Evolutionary conservation across 2,113 vertebrate species (phyloP), one percentile per base, ranked within the genome.

Genomic region (Hyaena hyaena): DNA sequence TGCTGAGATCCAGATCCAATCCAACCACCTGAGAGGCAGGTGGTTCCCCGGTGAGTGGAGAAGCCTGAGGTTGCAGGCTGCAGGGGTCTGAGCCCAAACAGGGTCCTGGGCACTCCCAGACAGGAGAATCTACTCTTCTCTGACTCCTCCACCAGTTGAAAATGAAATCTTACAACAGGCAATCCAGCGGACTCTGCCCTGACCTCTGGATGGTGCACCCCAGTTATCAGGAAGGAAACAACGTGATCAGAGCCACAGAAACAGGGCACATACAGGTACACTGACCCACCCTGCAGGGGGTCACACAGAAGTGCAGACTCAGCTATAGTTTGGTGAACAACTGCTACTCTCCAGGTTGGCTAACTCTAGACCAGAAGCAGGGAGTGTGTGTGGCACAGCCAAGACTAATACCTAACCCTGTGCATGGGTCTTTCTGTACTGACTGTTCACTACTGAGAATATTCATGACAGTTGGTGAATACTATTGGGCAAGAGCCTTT

Each of bases 81-180:
- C 31, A 21, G 23, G 24, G 4, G 17, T 9, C 4, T 71, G 35
- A 63, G 2, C n/a, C 33, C 55, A 86, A 43, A 7, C 66, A 26
- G 0, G 2, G 4, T 7, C 1, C 0, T 2, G 31, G 33, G 2
- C 0, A 0, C n/a, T 55, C 73, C 39, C 17, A 0, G 14, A 3
- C 8, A 1, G 28, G 23, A 35, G 17, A 68, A 24, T 50, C 55
- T 14, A 0, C n/a, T 10, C 10, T 43, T 31, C 58, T 23, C 35
- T 11, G 19, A 5, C 14, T 48, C 15, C 68, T 50, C 17, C 50
- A 10, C 88, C 26, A 7, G 7, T 39, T 28, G n/a, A 66, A 89
- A 95, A 39, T 14, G 74, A 90, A 96, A 97, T 31, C 43, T 24
- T 23, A 6, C 35, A 43, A 1, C 53, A 80, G 23, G 23, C 14